Evolutionary conservation across 2,113 vertebrate genomes (phyloP).

Genomic region (Carlito syrichta): DNA sequence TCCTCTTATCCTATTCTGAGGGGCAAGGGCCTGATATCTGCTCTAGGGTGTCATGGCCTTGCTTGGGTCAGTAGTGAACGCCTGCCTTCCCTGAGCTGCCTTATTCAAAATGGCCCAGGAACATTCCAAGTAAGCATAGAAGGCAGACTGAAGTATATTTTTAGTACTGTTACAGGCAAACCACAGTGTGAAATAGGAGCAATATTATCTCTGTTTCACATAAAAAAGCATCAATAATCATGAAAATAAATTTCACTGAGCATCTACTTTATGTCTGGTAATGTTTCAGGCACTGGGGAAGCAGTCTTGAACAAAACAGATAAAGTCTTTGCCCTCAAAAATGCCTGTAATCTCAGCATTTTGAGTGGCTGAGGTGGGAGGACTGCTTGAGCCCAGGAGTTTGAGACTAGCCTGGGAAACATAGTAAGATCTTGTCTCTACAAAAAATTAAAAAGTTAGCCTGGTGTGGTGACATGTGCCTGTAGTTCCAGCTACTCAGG

Average conservation of each 20-base stretch:
- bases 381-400: too few relatives aligned
- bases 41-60: fast-evolving
- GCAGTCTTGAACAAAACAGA: not conserved
- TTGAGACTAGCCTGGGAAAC: too few relatives aligned
- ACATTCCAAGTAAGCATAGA: not conserved
- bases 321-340: not conserved
- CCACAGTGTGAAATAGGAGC: not conserved
- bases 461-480: too few relatives aligned
- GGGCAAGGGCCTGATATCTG: not conserved
- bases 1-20: not conserved
- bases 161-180: not conserved
- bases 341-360: too few relatives aligned
- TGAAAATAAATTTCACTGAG: not conserved
- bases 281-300: not conserved
- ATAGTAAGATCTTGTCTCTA: too few relatives aligned
- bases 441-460: too few relatives aligned
- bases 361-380: too few relatives aligned
- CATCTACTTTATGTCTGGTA: not conserved
- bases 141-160: not conserved
- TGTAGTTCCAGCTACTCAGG: too few relatives aligned
- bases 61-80: not conserved
- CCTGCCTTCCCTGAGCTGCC: not conserved
- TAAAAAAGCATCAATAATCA: not conserved
- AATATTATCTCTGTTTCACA: not conserved
- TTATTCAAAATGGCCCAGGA: not conserved